phyloP scores from a whole-genome alignment of 2,113 vertebrate genomes.

The Connochaetes taurinus region DNA sequence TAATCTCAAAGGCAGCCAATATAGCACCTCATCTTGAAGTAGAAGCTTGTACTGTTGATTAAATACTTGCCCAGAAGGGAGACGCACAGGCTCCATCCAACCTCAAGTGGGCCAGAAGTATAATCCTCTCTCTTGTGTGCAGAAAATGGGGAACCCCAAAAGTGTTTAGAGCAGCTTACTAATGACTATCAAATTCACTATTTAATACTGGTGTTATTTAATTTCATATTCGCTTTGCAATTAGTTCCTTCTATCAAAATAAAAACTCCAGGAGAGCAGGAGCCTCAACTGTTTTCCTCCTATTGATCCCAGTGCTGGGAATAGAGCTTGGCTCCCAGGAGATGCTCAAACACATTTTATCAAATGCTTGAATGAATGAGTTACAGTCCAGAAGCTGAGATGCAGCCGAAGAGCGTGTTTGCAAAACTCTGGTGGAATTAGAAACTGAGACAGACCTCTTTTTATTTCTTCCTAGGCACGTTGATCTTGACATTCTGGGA shows the following conservation, averaged over 20 bases:
- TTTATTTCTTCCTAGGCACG: neutral
- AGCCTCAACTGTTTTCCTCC: rapidly evolving
- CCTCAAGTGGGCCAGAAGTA: neutral
- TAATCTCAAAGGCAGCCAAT: neutral
- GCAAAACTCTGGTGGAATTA: neutral
- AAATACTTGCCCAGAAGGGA: neutral
- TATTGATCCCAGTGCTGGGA: rapidly evolving
- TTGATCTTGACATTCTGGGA: neutral
- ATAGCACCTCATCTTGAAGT: neutral
- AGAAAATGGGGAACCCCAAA: neutral
- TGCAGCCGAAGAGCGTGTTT: neutral
- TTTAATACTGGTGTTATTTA: neutral
- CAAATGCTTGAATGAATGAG: neutral
- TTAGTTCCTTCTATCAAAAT: neutral
- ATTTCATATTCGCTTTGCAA: neutral
- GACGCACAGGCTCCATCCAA: neutral
- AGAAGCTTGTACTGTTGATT: neutral
- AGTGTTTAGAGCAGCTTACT: neutral
- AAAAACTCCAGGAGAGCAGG: no score
- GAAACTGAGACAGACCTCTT: neutral
- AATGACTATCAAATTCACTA: rapidly evolving
- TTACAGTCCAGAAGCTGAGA: neutral
- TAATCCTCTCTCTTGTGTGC: rapidly evolving
- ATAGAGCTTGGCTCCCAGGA: neutral
- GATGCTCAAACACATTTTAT: neutral